A percentile compares a stretch with the other conserved stretches of the same genome.
phyloP scores from a whole-genome alignment of 2,797 vertebrate species.

The Tragelaphus eurycerus region DNA sequence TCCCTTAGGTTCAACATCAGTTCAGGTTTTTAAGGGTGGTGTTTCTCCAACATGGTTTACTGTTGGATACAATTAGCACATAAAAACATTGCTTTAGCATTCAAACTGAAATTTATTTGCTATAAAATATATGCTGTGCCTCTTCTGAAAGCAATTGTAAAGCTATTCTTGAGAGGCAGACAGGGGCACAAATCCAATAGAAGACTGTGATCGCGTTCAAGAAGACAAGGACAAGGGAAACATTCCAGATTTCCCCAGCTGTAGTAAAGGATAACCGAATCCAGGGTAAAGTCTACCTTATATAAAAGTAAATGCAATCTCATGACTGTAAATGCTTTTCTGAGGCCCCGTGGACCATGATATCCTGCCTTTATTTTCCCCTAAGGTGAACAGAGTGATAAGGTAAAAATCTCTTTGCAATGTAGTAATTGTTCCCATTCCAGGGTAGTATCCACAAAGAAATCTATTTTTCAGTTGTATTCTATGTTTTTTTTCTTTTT shows the following conservation, averaged over 20 bases:
- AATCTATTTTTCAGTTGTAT: conserved; percentile 45
- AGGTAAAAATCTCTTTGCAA: conserved; percentile 47
- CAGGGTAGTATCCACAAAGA: conserved; percentile 30
- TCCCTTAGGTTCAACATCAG: background rate
- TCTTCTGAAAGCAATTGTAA: background rate
- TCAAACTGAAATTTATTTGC: background rate
- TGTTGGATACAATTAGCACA: background rate
- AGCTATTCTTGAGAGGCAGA: background rate
- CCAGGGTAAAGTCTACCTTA: conserved; percentile 27
- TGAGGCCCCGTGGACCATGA: background rate
- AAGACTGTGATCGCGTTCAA: background rate
- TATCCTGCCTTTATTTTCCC: conserved; percentile 42
- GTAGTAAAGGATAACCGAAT: background rate
- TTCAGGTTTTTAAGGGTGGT: background rate
- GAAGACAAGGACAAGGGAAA: background rate
- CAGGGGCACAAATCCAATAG: background rate
- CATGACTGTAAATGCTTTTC: conserved; percentile 41
- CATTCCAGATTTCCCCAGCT: background rate
- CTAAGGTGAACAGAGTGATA: conserved; percentile 47
- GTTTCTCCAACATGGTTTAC: background rate
- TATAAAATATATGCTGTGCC: background rate
- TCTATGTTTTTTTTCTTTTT: conserved; percentile 9
- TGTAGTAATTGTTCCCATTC: conserved; percentile 35
- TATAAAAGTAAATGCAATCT: conserved; percentile 54
- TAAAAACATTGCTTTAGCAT: background rate